Percentiles rank a stretch among this genome's conserved stretches.
Conservation (phyloP, 2,113 vertebrate species). For the Phainopepla nitens region DNA sequence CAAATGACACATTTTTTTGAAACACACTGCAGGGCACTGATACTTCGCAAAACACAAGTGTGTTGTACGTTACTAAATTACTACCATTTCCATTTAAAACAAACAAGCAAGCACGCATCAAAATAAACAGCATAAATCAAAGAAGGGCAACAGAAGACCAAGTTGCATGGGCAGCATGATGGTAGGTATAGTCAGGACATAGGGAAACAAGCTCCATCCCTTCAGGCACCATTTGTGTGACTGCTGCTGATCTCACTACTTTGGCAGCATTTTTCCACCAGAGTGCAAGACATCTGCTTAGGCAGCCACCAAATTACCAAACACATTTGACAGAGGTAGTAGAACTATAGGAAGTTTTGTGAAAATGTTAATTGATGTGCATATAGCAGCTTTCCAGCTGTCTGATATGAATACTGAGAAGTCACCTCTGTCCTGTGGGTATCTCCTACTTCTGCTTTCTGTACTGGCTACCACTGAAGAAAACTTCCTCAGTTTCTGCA, state of each 20-base stretch:
- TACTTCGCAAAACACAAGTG: not conserved
- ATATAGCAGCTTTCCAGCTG: not conserved
- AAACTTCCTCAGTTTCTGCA: not conserved
- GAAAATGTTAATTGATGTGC: not conserved
- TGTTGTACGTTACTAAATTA: not conserved
- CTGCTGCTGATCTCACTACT: not conserved
- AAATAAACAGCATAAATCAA: not conserved
- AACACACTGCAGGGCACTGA: not conserved
- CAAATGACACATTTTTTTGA: not conserved
- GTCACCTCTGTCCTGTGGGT: not conserved
- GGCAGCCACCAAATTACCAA: not conserved
- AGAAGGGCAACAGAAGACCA: not conserved
- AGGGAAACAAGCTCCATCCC: not conserved
- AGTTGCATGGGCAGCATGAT: not conserved
- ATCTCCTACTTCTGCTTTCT: not conserved
- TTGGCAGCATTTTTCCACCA: not conserved
- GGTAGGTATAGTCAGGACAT: not conserved
- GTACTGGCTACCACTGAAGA: not conserved
- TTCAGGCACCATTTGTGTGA: not conserved
- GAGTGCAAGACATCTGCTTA: not conserved
- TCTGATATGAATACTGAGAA: accelerated
- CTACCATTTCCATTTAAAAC: not conserved
- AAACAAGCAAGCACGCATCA: not conserved
- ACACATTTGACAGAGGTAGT: not conserved
- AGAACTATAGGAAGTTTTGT: accelerated